Evolutionary conservation across 2,888 invertebrate species (phyloP).

Genomic region (Halictus ligatus): DNA sequence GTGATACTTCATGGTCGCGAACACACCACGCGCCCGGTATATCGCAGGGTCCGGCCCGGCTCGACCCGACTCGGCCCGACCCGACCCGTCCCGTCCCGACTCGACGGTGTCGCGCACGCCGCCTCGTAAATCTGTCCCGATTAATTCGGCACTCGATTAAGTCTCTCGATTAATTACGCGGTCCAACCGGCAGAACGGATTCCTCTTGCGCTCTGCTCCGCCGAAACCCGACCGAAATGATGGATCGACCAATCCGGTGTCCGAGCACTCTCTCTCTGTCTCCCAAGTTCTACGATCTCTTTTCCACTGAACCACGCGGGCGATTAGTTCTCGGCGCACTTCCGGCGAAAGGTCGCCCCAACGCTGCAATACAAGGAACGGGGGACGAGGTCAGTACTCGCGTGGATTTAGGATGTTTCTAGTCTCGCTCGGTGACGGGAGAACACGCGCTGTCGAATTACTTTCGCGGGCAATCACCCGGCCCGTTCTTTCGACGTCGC

Average conservation of each 20-base stretch:
- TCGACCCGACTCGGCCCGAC: not conserved
- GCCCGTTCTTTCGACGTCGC: slow-evolving; percentile 16
- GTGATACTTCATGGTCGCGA: slow-evolving; percentile 62
- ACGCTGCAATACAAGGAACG: not conserved
- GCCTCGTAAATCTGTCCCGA: slow-evolving; percentile 65
- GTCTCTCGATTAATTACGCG: slow-evolving; percentile 68
- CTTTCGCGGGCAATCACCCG: not conserved
- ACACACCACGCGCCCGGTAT: not conserved
- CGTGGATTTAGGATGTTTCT: not conserved
- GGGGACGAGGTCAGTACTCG: not conserved
- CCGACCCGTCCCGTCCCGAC: not conserved
- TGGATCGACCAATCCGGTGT: slow-evolving; percentile 49
- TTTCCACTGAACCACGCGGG: not conserved
- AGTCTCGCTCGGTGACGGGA: not conserved
- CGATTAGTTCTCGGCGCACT: slow-evolving; percentile 5
- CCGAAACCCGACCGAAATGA: slow-evolving; percentile 44
- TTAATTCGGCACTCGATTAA: slow-evolving; percentile 71
- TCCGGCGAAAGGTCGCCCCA: not conserved
- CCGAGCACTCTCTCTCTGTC: not conserved
- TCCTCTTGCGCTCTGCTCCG: slow-evolving; percentile 31
- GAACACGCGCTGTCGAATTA: not conserved
- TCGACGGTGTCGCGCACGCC: not conserved
- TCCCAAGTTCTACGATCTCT: not conserved
- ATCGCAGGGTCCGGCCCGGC: not conserved
- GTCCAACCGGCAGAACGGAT: slow-evolving; percentile 22